A percentile compares a stretch with the other conserved stretches of the same genome.
Evolutionary conservation across 2,113 vertebrate genomes (phyloP).

Genomic region (Dicentrarchus labrax): DNA sequence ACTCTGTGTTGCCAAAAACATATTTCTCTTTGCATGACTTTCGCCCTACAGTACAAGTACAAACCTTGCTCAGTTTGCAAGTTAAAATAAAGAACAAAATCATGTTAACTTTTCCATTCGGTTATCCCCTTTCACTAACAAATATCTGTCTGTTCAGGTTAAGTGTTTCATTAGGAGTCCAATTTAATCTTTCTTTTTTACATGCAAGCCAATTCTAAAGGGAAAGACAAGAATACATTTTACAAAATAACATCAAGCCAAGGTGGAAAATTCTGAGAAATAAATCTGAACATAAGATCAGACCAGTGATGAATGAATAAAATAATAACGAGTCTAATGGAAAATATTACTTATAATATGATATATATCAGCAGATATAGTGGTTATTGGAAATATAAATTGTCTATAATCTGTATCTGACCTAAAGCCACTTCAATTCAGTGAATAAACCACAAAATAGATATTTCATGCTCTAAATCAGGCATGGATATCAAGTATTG

Average conservation of each 20-base stretch:
- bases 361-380: not conserved
- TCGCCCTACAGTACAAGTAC: not conserved
- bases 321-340: not conserved
- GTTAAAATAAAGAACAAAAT: not conserved
- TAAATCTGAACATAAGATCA: not conserved
- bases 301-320: not conserved
- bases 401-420: constrained; percentile 5
- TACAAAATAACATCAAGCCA: constrained; percentile 13
- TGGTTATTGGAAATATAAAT: not conserved
- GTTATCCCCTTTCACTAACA: not conserved
- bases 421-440: constrained; percentile 22
- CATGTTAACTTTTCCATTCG: not conserved
- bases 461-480: constrained; percentile 41
- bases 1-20: not conserved
- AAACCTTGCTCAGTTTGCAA: not conserved
- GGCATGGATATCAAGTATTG: not conserved
- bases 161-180: not conserved
- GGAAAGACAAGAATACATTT: not conserved
- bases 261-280: not conserved
- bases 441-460: constrained; percentile 18
- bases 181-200: constrained; percentile 1
- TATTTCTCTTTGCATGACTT: not conserved
- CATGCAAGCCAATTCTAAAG: not conserved
- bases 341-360: not conserved
- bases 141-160: constrained; percentile 1